phyloP scores from a whole-genome alignment of 2,113 vertebrate species.

The Phylloscopus trochilus region DNA sequence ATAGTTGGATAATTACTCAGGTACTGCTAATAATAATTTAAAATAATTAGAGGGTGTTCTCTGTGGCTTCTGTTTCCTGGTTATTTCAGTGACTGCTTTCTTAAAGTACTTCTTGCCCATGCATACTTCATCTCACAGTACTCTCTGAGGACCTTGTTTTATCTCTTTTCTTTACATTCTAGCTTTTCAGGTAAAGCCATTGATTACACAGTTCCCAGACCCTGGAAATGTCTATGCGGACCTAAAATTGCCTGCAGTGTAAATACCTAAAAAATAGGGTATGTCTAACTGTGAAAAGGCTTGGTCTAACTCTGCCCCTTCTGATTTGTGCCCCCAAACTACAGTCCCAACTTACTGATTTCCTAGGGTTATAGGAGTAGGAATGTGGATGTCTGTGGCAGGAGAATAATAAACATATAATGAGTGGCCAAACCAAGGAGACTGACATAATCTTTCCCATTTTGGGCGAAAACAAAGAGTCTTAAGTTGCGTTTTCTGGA shows the following conservation, averaged over 20 bases:
- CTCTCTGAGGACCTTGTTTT: not conserved
- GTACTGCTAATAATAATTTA: not conserved
- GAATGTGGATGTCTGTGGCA: not conserved
- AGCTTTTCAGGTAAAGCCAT: not conserved
- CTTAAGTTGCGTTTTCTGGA: not conserved
- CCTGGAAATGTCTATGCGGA: not conserved
- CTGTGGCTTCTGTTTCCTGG: not conserved
- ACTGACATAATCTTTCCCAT: rapidly evolving
- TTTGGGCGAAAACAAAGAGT: not conserved
- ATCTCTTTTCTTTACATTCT: not conserved
- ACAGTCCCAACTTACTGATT: not conserved
- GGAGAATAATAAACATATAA: not conserved
- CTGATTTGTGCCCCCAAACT: not conserved
- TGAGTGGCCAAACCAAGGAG: not conserved
- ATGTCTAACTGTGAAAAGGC: not conserved
- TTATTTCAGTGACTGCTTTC: not conserved
- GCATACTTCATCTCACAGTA: not conserved
- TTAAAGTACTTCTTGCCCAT: not conserved
- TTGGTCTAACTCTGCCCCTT: not conserved
- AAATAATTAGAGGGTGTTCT: not conserved
- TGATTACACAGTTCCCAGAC: not conserved
- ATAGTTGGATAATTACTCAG: not conserved
- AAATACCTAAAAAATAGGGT: not conserved
- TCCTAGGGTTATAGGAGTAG: not conserved
- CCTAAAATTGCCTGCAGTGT: not conserved